A percentile compares a stretch with the other conserved stretches of the same genome.
Evolutionary conservation across 2,113 vertebrate species (phyloP).

Genomic region (Ornithorhynchus anatinus): DNA sequence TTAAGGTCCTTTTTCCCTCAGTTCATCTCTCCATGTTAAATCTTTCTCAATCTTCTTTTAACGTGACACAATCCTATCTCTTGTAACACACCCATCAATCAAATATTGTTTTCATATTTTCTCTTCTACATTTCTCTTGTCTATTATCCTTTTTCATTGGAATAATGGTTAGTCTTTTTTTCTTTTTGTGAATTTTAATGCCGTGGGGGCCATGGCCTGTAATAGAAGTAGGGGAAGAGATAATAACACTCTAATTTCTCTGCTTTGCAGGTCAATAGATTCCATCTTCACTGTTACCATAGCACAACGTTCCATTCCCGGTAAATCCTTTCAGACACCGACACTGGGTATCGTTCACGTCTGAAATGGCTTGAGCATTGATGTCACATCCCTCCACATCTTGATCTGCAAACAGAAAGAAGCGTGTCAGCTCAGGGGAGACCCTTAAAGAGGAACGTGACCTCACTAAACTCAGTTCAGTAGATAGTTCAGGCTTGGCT

Average conservation of each 20-base stretch:
- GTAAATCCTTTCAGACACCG: slow-evolving; percentile 82
- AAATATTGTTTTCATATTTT: neutral
- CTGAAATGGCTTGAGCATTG: slow-evolving; percentile 74
- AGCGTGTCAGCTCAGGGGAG: neutral
- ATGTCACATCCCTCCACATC: slow-evolving; percentile 73
- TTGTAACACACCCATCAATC: too few relatives aligned
- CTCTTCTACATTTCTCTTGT: neutral
- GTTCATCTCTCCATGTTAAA: too few relatives aligned
- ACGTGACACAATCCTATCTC: too few relatives aligned
- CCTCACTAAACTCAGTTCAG: neutral
- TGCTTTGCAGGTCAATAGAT: neutral
- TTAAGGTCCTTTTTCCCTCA: too few relatives aligned
- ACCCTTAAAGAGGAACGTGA: neutral
- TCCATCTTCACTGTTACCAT: slow-evolving; percentile 73
- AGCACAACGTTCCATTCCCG: slow-evolving; percentile 77
- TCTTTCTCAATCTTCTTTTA: too few relatives aligned
- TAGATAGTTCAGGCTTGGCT: neutral
- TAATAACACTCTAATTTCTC: neutral
- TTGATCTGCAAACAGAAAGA: slow-evolving; percentile 69
- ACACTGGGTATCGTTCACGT: slow-evolving; percentile 71
- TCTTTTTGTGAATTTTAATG: too few relatives aligned
- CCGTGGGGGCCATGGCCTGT: too few relatives aligned
- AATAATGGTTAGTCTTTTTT: too few relatives aligned
- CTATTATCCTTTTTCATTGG: neutral
- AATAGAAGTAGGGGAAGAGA: neutral